These are phyloP conservation scores for Acanthosepion esculentum DNA, from an alignment of 2,888 invertebrate species.

Conservation along the genomic window DNA sequence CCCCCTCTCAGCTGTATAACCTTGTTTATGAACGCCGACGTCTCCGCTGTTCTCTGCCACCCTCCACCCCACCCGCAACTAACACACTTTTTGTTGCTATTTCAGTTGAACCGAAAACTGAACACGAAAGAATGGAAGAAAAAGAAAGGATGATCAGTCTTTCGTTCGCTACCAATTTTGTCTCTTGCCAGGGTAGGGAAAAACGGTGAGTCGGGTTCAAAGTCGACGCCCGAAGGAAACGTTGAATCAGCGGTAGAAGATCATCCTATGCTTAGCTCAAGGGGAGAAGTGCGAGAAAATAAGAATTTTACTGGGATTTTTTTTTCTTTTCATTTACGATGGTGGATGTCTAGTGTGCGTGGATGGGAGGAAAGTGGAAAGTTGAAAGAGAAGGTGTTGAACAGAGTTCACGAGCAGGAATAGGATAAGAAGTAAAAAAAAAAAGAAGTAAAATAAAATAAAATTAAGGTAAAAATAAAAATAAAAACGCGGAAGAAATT, in stretches of 20 bases:
- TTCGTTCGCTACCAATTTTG: not conserved
- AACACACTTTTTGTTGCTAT: not conserved
- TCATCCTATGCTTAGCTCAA: not conserved
- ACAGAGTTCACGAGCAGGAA: too few relatives aligned
- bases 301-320: not conserved
- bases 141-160: not conserved
- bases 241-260: not conserved
- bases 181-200: not conserved
- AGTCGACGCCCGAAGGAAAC: not conserved
- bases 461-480: too few relatives aligned
- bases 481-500: too few relatives aligned
- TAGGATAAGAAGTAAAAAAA: too few relatives aligned
- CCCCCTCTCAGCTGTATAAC: not conserved
- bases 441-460: too few relatives aligned
- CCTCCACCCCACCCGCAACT: too few relatives aligned
- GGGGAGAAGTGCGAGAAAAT: not conserved
- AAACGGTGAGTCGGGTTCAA: slow-evolving; percentile 33
- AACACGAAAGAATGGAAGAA: not conserved
- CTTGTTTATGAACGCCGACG: not conserved
- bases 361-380: too few relatives aligned
- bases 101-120: not conserved
- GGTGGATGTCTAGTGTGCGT: too few relatives aligned
- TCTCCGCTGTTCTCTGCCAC: not conserved
- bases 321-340: not conserved
- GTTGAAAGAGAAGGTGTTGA: too few relatives aligned